Conservation (phyloP, 1,140 invertebrate species). For the Anastrepha ludens region DNA sequence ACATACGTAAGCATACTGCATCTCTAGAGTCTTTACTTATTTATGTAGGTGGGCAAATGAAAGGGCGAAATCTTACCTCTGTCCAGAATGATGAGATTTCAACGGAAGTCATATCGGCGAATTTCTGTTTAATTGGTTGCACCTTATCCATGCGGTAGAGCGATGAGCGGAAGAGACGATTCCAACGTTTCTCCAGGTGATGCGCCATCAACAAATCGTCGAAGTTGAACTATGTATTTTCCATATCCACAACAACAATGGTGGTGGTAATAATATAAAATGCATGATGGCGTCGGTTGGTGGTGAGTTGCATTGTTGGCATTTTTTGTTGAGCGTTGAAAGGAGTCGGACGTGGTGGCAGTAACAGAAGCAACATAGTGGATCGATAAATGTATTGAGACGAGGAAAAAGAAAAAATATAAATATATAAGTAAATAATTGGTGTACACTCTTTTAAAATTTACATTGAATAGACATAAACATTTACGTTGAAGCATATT, state of each 20-base stretch:
- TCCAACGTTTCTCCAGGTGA: conserved; percentile 81
- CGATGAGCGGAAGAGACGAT: conserved; percentile 80
- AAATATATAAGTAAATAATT: no score
- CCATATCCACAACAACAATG: background rate
- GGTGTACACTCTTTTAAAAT: no score
- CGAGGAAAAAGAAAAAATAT: no score
- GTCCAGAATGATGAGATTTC: conserved; percentile 84
- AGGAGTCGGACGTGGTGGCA: no score
- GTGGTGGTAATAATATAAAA: background rate
- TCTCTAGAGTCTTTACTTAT: no score
- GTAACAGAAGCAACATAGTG: no score
- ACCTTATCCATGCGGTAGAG: conserved; percentile 81
- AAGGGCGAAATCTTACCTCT: conserved; percentile 72
- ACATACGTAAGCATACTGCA: background rate
- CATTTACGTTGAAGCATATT: no score
- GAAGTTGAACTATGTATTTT: conserved; percentile 66
- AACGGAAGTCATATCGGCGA: conserved; percentile 83
- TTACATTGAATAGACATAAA: no score
- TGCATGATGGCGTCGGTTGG: background rate
- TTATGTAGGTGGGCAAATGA: background rate
- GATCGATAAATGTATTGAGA: no score
- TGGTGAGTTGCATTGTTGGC: background rate
- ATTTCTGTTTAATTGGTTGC: conserved; percentile 84
- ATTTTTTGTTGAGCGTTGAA: background rate
- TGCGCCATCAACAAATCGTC: conserved; percentile 76